Percentiles rank a stretch among this genome's conserved stretches.
Conservation (phyloP, 2,888 invertebrate species). For the Tuta absoluta region DNA sequence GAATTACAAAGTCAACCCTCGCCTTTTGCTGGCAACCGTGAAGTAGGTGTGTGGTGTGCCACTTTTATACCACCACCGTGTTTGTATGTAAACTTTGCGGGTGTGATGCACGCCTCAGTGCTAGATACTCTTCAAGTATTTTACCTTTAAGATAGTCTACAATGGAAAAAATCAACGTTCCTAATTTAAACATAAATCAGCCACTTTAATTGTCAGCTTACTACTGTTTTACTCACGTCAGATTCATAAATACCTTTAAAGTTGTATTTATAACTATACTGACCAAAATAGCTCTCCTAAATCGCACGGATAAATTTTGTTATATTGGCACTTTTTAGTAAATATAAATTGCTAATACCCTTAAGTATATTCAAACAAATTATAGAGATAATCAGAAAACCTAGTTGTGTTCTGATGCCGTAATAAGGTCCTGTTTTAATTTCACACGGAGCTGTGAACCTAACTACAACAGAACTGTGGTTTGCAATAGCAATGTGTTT, state of each 20-base stretch:
- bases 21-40: conserved; percentile 58
- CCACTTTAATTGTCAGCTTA: too few species aligned
- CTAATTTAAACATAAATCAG: too few species aligned
- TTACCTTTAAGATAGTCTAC: background rate
- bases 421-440: conserved; percentile 43
- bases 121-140: background rate
- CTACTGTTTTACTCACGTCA: too few species aligned
- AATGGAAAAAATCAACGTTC: too few species aligned
- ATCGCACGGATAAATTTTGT: too few species aligned
- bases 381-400: too few species aligned
- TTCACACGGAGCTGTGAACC: conserved; percentile 35
- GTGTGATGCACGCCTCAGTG: background rate
- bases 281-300: too few species aligned
- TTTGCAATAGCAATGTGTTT: conserved; percentile 3
- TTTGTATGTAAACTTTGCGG: conserved; percentile 2
- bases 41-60: conserved; percentile 38
- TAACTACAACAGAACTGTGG: conserved; percentile 12
- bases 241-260: too few species aligned
- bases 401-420: background rate
- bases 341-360: too few species aligned
- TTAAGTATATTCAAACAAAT: too few species aligned
- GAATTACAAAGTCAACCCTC: conserved; percentile 73
- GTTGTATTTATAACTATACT: too few species aligned
- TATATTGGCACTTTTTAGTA: too few species aligned
- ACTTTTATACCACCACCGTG: conserved; percentile 23